Evolutionary conservation across 2,113 vertebrate species (phyloP).

Genomic region (Myotis yumanensis): DNA sequence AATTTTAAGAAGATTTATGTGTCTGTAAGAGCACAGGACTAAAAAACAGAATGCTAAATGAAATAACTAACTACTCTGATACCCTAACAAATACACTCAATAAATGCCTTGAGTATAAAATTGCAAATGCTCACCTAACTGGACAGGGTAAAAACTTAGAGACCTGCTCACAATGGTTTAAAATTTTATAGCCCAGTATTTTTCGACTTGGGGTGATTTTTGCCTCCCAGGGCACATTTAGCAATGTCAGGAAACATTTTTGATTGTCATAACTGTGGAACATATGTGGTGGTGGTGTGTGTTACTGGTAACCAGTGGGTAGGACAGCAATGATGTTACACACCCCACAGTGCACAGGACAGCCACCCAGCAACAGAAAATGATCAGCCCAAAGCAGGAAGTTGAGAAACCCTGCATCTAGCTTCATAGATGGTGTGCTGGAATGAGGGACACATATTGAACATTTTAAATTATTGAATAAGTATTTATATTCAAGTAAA

Average conservation of each 20-base stretch:
- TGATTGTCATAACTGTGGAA: neutral
- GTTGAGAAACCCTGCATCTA: neutral
- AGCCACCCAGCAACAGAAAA: neutral
- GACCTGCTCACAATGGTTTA: neutral
- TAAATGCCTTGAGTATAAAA: neutral
- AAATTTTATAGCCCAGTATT: neutral
- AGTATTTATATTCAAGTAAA: neutral
- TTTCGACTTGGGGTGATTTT: neutral
- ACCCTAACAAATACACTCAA: neutral
- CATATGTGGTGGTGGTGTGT: neutral
- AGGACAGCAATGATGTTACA: neutral
- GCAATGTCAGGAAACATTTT: neutral
- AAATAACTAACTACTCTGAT: neutral
- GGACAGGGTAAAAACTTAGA: neutral
- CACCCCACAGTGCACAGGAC: neutral
- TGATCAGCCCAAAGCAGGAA: neutral
- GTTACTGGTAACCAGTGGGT: neutral
- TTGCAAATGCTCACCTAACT: neutral
- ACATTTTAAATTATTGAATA: neutral
- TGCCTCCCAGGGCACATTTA: neutral
- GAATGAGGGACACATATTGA: neutral
- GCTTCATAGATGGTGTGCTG: neutral
- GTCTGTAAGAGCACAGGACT: neutral
- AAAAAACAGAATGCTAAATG: neutral
- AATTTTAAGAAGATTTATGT: neutral